These are phyloP conservation scores for Holothuria scabra DNA, from an alignment of 53 echinoderm and acorn worm species.

Conservation along the genomic window DNA sequence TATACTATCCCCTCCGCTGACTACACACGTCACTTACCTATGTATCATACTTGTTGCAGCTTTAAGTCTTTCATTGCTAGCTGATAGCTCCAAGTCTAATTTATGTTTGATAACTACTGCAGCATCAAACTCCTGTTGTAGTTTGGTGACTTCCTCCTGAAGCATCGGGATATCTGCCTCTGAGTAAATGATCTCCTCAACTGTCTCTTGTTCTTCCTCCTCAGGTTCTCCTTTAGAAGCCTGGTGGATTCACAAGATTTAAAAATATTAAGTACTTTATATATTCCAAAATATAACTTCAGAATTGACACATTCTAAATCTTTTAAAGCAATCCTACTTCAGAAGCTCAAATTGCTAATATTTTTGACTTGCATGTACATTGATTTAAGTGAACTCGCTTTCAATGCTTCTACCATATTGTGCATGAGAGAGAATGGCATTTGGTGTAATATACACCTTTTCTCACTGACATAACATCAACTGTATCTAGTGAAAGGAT, in stretches of 20 bases:
- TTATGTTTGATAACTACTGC: constrained; percentile 90
- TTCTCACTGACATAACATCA: too few relatives aligned
- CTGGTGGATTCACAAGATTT: constrained; percentile 31
- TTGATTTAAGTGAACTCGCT: too few relatives aligned
- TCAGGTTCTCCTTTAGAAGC: constrained; percentile 69
- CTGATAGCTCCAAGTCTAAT: constrained; percentile 88
- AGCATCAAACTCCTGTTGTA: constrained; percentile 92
- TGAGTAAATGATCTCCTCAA: constrained; percentile 82
- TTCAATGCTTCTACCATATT: too few relatives aligned
- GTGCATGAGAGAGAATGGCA: too few relatives aligned
- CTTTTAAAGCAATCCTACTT: too few relatives aligned
- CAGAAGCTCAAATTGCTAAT: too few relatives aligned
- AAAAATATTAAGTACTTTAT: too few relatives aligned
- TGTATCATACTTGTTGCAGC: constrained; percentile 96
- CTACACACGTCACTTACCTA: constrained; percentile 62
- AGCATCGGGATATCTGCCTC: constrained; percentile 93
- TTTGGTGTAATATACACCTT: too few relatives aligned
- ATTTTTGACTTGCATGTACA: too few relatives aligned
- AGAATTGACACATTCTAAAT: not conserved
- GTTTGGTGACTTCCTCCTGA: constrained; percentile 80
- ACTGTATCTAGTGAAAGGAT: too few relatives aligned
- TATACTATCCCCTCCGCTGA: too few relatives aligned
- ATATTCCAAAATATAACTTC: not conserved
- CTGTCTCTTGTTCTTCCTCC: constrained; percentile 62
- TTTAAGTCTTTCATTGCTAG: constrained; percentile 93